Evolutionary conservation across 2,113 vertebrate species (phyloP), one percentile per base, ranked within the genome.

Genomic region (Toxotes chatareus): DNA sequence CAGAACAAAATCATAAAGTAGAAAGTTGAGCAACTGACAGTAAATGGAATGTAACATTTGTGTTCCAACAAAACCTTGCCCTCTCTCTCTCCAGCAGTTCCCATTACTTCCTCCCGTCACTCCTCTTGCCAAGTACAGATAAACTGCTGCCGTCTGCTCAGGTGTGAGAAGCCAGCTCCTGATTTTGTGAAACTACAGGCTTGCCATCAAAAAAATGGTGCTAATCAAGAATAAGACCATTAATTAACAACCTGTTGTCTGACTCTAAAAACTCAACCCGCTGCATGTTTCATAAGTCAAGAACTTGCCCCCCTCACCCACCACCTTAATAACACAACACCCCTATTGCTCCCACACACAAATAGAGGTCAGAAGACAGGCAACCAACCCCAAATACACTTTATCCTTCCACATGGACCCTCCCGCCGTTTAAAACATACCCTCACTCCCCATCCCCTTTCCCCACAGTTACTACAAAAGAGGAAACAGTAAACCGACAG

Each of bases 41-140:
- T 84, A 80, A 87, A 92, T 90, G 91, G 93, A 94, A 95, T 94
- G 93, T 92, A 86, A 92, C 86, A 73, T 67, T 69, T 83, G 61
- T 86, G 76, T 76, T 85, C 70, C 83, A 73, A 83, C 61, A 66
- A 86, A 87, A 76, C 55, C 40, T 59, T 79, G 42, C 76, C 69
- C 38, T 75, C 38, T 49, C 27, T 27, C 16, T 75, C 63, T 76
- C 59, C 38, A 86, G 79, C 60, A 55, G 32, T 70, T 60, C 65
- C 69, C 60, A 49, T 47, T n/a, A 65, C 55, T 55, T 49, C 21
- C 57, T 71, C 23, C 44, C 68, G 42, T 69, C 76, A 56, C 71
- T 82, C 36, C 36, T 65, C 51, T 32, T 32, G 42, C 69, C 53
- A 27, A 42, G 47, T 51, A 82, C 36, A 82, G 47, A 73, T 55